Percentiles rank a stretch among this genome's conserved stretches.
These are phyloP conservation scores for Polypedilum vanderplanki DNA, from an alignment of 1,140 invertebrate genomes.

Conservation along the genomic window DNA sequence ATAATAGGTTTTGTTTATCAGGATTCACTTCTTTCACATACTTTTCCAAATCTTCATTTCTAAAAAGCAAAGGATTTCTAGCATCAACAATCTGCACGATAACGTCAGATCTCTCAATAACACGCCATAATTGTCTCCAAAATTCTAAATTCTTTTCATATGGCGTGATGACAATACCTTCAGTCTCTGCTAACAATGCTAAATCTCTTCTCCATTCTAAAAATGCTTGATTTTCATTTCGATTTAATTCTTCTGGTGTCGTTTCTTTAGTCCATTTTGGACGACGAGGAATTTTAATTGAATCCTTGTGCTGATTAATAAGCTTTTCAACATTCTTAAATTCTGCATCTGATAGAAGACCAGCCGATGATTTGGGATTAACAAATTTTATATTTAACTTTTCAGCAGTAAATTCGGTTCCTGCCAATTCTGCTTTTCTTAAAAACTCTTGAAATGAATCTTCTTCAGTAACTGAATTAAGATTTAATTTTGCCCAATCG, in stretches of 20 bases:
- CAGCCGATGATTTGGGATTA: slow-evolving; percentile 51
- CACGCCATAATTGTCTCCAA: slow-evolving; percentile 98
- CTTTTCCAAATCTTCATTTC: slow-evolving; percentile 86
- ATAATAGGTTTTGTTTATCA: slow-evolving; percentile 72
- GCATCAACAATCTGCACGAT: slow-evolving; percentile 95
- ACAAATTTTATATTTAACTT: slow-evolving; percentile 67
- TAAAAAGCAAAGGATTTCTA: slow-evolving; percentile 90
- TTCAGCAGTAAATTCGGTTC: slow-evolving; percentile 86
- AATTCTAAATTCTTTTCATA: slow-evolving; percentile 98
- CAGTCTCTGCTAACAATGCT: slow-evolving; percentile 68
- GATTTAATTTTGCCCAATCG: slow-evolving; percentile 80
- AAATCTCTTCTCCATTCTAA: slow-evolving; percentile 81
- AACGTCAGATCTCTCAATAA: slow-evolving; percentile 92
- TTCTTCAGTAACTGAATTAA: slow-evolving; percentile 93
- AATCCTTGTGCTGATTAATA: slow-evolving; percentile 58
- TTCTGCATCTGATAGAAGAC: slow-evolving; percentile 59
- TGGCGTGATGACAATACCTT: slow-evolving; percentile 82
- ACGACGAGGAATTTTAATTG: slow-evolving; percentile 74
- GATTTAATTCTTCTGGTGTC: slow-evolving; percentile 67
- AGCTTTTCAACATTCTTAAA: slow-evolving; percentile 50
- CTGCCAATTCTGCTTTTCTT: slow-evolving; percentile 85
- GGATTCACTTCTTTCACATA: slow-evolving; percentile 83
- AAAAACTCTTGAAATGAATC: slow-evolving; percentile 93
- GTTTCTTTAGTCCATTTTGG: slow-evolving; percentile 74
- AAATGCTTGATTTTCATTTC: slow-evolving; percentile 72